Evolutionary conservation across 2,113 vertebrate species (phyloP).

Genomic region (Alethe castanea): DNA sequence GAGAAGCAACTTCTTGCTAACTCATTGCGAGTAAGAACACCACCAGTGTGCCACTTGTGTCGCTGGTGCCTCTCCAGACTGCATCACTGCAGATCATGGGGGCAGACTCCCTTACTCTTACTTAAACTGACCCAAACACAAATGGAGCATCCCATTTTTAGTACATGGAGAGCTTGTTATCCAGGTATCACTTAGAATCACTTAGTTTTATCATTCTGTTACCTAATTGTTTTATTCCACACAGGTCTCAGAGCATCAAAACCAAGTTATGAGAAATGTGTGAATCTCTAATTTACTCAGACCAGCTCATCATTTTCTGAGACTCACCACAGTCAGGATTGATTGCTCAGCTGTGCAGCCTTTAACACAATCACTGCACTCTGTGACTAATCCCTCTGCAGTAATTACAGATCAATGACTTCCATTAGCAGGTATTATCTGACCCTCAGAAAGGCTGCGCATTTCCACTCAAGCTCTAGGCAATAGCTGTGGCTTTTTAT

Average conservation of each 20-base stretch:
- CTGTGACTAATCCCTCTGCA: background rate
- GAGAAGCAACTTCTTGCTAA: background rate
- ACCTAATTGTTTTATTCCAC: background rate
- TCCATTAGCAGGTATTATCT: background rate
- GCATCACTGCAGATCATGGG: fast-evolving
- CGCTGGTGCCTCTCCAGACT: background rate
- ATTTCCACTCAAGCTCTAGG: background rate
- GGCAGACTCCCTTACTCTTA: background rate
- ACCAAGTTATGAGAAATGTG: background rate
- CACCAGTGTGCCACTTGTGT: fast-evolving
- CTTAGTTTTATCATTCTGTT: background rate
- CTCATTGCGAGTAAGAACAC: background rate
- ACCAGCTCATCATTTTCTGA: background rate
- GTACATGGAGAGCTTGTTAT: background rate
- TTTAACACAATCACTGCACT: background rate
- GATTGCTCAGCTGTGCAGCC: background rate
- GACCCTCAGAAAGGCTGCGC: background rate
- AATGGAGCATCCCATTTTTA: background rate
- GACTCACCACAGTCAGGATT: background rate
- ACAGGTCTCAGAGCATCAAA: background rate
- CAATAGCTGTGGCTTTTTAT: background rate
- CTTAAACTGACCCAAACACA: background rate
- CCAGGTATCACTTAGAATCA: background rate
- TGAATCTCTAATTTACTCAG: background rate
- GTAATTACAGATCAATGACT: background rate